Conservation (phyloP, 2,113 vertebrate genomes). For the Ptilonorhynchus violaceus region DNA sequence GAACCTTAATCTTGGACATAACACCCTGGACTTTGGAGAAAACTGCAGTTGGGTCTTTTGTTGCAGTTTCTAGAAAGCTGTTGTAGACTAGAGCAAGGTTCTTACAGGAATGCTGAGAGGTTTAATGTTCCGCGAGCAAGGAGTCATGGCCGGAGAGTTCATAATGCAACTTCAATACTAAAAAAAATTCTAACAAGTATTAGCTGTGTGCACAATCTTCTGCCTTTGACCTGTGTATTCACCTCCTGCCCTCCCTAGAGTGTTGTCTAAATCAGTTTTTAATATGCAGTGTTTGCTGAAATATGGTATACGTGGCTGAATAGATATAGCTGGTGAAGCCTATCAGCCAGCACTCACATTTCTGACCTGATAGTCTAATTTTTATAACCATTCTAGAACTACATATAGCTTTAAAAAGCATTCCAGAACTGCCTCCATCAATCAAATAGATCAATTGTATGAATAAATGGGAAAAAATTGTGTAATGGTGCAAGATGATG, state of each 20-base stretch:
- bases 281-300: neutral
- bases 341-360: neutral
- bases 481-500: neutral
- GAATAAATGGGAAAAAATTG: neutral
- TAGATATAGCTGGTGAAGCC: neutral
- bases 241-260: neutral
- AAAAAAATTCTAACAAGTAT: neutral
- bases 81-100: neutral
- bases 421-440: neutral
- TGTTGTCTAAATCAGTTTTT: neutral
- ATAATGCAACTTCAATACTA: neutral
- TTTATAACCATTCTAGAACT: neutral
- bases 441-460: neutral
- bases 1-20: slow-evolving; percentile 25
- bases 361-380: neutral
- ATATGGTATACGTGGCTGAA: neutral
- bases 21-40: neutral
- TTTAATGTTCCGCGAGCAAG: neutral
- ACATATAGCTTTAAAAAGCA: neutral
- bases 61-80: neutral
- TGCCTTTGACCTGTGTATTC: neutral
- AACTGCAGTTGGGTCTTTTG: neutral
- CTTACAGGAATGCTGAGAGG: neutral
- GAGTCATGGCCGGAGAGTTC: neutral
- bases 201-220: neutral